Base-by-base conservation (phyloP, 1,140 invertebrate genomes). In the Ectropis grisescens region DNA sequence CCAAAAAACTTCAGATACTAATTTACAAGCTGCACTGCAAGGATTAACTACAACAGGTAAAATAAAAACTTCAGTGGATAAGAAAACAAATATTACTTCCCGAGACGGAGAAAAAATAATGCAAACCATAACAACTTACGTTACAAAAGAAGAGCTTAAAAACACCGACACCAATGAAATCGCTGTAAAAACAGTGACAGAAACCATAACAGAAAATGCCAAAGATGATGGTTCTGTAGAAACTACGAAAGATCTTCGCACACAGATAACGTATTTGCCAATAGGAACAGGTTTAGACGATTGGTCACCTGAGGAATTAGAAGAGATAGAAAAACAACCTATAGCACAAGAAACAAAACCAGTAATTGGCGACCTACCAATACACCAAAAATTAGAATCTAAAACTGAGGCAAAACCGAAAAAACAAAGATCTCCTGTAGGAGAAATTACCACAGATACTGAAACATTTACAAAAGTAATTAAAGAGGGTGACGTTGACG, bases 241-340 rank as follows among this genome's bases (percentile, higher is more conserved):
- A 54, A 78, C 71, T 14, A 82, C 74, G 9, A 83, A 82, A 61
- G 82, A 83, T 49, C 52, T 82, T 2, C 58, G 71, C 34, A 83
- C 82, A 28, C 82, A 82, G 68, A 78, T 83, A n/a, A 82, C 76
- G 2, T 83, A 83, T 44, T 57, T 83, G 31, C 82, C 82, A 10
- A 41, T 62, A 13, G 82, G 82, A 15, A 78, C 69, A 13, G 54
- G 59, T 2, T 45, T 83, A 33, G 80, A 82, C 39, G 82, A 83
- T 48, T 79, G 72, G 68, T 69, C 76, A 28, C 70, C 71, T 29
- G 71, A 79, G 58, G 58, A 75, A 33, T 47, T 75, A 32, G 60
- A 71, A 37, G 59, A 72, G 52, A 64, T 80, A 22, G 60, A 70
- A 51, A 61, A 67, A 38, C 59, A 67, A 36, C 51, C 61, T 7